phyloP scores from a whole-genome alignment of 2,113 vertebrate species.

The Lasiurus borealis region DNA sequence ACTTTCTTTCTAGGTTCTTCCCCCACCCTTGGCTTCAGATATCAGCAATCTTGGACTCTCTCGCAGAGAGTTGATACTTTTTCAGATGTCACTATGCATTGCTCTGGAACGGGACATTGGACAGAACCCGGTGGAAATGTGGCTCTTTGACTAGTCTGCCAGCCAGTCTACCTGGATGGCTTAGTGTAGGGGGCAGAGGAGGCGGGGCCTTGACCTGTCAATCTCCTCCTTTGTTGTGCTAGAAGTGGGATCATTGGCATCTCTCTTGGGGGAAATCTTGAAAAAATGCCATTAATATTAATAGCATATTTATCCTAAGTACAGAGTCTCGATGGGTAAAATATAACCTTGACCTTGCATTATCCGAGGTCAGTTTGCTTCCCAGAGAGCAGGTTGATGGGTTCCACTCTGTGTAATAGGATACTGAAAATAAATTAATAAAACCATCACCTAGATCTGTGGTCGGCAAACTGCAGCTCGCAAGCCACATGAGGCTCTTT shows the following conservation, averaged over 20 bases:
- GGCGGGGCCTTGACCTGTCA: not conserved
- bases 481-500: too few relatives aligned
- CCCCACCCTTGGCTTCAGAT: not conserved
- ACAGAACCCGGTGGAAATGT: not conserved
- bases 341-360: not conserved
- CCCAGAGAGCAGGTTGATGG: not conserved
- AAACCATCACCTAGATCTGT: too few relatives aligned
- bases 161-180: not conserved
- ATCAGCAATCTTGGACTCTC: not conserved
- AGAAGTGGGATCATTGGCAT: not conserved
- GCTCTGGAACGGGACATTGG: not conserved
- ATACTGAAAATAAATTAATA: not conserved
- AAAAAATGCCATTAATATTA: not conserved
- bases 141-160: not conserved
- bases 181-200: too few relatives aligned
- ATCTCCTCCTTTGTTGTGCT: not conserved
- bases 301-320: slow-evolving; percentile 29
- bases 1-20: not conserved
- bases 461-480: too few relatives aligned
- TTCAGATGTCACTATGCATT: not conserved
- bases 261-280: not conserved
- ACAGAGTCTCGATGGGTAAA: slow-evolving; percentile 36
- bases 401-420: not conserved
- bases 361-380: slow-evolving; percentile 38
- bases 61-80: not conserved